phyloP scores from a whole-genome alignment of 53 echinoderm and acorn worm genomes.

The Patiria pectinifera region DNA sequence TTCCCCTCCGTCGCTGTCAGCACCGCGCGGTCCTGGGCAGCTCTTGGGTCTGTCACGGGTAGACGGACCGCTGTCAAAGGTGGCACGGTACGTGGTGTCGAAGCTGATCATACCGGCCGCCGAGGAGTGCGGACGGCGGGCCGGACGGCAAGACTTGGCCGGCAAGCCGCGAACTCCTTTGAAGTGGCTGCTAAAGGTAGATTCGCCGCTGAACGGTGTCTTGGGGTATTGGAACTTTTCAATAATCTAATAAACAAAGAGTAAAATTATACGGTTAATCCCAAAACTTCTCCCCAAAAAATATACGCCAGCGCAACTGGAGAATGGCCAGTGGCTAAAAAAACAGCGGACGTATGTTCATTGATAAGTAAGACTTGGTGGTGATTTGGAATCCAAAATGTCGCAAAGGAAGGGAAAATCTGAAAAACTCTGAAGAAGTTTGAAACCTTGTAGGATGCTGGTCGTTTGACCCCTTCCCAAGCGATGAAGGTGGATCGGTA shows the following conservation, averaged over 20 bases:
- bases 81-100: conserved; percentile 68
- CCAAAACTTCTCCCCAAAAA: too few relatives aligned
- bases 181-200: conserved; percentile 85
- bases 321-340: too few relatives aligned
- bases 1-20: not conserved
- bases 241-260: conserved; percentile 50
- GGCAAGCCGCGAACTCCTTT: conserved; percentile 76
- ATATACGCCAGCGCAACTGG: too few relatives aligned
- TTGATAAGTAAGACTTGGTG: too few relatives aligned
- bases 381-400: too few relatives aligned
- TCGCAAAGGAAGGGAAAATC: too few relatives aligned
- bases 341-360: too few relatives aligned
- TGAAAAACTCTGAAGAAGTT: not conserved
- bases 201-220: conserved; percentile 80
- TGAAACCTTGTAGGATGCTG: conserved; percentile 85
- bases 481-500: conserved; percentile 80
- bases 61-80: conserved; percentile 37
- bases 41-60: conserved; percentile 66
- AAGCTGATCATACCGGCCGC: conserved; percentile 63
- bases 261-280: too few relatives aligned
- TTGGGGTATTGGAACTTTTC: conserved; percentile 76
- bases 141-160: conserved; percentile 85
- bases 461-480: conserved; percentile 79
- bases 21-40: conserved; percentile 63
- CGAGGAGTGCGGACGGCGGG: conserved; percentile 79